Percentiles rank a stretch among this genome's conserved stretches.
Evolutionary conservation across 2,888 invertebrate species (phyloP).

Genomic region (Diarsia dahlii): DNA sequence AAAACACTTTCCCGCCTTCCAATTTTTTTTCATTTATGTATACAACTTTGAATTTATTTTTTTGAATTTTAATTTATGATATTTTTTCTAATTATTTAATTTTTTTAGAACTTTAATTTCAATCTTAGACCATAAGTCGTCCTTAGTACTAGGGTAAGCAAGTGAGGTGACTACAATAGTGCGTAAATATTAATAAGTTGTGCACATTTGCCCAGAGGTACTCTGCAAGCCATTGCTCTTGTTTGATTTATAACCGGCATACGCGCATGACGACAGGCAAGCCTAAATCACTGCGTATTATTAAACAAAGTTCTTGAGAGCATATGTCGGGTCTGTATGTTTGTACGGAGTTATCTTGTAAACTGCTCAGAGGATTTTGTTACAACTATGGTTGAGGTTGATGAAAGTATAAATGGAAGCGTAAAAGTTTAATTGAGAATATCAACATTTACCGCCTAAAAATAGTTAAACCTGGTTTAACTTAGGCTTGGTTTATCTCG

Average conservation of each 20-base stretch:
- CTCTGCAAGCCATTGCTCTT: constrained; percentile 47
- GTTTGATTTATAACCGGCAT: constrained; percentile 50
- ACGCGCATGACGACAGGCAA: constrained; percentile 54
- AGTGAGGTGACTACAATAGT: constrained; percentile 55
- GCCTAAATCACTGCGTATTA: constrained; percentile 49
- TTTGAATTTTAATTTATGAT: too few relatives aligned
- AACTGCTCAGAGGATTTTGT: constrained; percentile 25
- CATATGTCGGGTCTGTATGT: constrained; percentile 31
- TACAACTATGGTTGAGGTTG: background rate
- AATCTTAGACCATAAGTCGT: too few relatives aligned
- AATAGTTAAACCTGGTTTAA: too few relatives aligned
- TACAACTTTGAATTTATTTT: too few relatives aligned
- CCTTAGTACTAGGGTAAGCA: constrained; percentile 8
- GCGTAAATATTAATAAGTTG: constrained; percentile 61
- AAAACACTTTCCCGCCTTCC: too few relatives aligned
- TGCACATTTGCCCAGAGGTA: constrained; percentile 53
- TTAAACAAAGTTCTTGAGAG: constrained; percentile 53
- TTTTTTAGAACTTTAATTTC: too few relatives aligned
- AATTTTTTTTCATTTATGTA: too few relatives aligned
- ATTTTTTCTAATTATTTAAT: too few relatives aligned
- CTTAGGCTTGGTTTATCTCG: too few relatives aligned
- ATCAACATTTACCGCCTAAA: background rate
- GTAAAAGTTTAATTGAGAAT: background rate
- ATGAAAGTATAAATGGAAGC: background rate
- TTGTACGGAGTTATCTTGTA: constrained; percentile 12